Base-by-base conservation (phyloP, 2,888 invertebrate genomes). In the Enchytraeus crypticus region DNA sequence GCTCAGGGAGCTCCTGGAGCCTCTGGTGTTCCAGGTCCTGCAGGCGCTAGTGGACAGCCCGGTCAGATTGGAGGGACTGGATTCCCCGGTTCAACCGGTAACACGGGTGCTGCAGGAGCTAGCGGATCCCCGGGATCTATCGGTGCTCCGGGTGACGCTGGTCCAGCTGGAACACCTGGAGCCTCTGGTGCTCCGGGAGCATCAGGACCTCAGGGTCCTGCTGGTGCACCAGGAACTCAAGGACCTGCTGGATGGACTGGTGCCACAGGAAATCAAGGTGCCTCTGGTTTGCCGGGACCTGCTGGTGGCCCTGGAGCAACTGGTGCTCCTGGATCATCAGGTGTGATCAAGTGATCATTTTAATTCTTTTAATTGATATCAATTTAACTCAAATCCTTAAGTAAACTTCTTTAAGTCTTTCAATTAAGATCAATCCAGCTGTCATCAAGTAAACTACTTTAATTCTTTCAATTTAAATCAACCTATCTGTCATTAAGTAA, bases 161-260 rank as follows among this genome's bases (percentile, higher is more conserved):
- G 68, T 45, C 32, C 33, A 55, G 27, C 51, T 33, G 63, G 65
- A n/a, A 34, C 30, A 18, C 18, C 64, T 56, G 67, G 66, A n/a
- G 32, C 51, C 8, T 30, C n/a, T 2, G 62, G 62, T 30, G 8
- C 54, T 2, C 54, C 27, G 33, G 62, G 62, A 14, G n/a, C 51
- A 26, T 11, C 53, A 14, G 65, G 65, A n/a, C 54, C 30, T 32
- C 57, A 18, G 51, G 61, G 30, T 3, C 46, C 38, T 29, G 32
- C 30, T 53, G 62, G 38, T 26, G 26, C 56, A 18, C 51, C 60
- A 23, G 66, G 66, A 21, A 51, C 55, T 11, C 32, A 38, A 38
- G 65, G 59, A 43, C 53, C n/a, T 3, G 1, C 57, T 33, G 61
- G 61, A 61, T 5, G 32, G 1, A 23, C 38, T 38, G 61, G 56